Percentiles rank a stretch among this genome's conserved stretches.
phyloP scores from a whole-genome alignment of 2,113 vertebrate species.

The Nycticorax nycticorax region DNA sequence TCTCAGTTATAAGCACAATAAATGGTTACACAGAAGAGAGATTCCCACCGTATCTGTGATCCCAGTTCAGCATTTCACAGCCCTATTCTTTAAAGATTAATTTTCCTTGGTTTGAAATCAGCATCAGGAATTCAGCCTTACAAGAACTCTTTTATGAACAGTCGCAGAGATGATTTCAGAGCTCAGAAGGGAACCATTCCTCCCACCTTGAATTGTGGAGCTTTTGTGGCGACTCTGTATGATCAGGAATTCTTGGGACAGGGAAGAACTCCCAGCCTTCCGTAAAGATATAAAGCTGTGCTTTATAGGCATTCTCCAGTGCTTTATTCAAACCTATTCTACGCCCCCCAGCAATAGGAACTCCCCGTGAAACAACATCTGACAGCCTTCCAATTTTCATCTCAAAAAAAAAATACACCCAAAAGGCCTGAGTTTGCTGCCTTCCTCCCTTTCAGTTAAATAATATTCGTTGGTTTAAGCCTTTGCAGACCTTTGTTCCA shows the following conservation, averaged over 20 bases:
- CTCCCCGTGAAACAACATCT: not conserved
- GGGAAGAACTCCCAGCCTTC: not conserved
- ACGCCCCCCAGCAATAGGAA: not conserved
- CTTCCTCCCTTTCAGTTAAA: not conserved
- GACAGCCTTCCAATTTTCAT: not conserved
- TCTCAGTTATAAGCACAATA: not conserved
- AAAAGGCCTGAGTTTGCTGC: not conserved
- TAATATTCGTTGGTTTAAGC: not conserved
- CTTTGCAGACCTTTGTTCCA: not conserved
- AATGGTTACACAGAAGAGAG: conserved; percentile 15
- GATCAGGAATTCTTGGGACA: not conserved
- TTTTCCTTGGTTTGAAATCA: conserved; percentile 37
- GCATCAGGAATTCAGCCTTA: conserved; percentile 10
- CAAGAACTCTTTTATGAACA: not conserved
- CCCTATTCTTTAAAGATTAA: conserved; percentile 11
- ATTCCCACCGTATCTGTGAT: not conserved
- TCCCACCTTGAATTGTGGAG: conserved; percentile 26
- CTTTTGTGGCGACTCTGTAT: not conserved
- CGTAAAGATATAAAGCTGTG: not conserved
- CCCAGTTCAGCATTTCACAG: conserved; percentile 3
- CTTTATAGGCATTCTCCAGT: not conserved
- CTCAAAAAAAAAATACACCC: not conserved
- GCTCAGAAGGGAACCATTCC: not conserved
- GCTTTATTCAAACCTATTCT: not conserved
- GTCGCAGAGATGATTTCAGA: not conserved